Percentiles rank a stretch among this genome's conserved stretches.
Evolutionary conservation across 2,888 invertebrate species (phyloP).

Genomic region (Eristalinus sepulchralis): DNA sequence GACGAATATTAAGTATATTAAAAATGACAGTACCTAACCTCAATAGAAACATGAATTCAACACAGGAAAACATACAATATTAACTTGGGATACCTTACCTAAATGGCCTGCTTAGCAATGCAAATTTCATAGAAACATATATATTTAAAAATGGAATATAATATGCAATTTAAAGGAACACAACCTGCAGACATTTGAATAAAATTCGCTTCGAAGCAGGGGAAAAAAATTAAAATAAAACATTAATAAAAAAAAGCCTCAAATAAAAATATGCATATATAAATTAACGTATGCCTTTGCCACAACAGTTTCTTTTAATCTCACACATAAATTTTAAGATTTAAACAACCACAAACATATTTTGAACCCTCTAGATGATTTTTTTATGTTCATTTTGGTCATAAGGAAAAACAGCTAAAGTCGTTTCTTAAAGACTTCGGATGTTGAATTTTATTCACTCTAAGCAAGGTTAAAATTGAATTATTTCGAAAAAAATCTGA

Average conservation of each 20-base stretch:
- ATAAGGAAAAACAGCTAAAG: no score
- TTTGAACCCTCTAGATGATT: not conserved
- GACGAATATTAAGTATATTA: not conserved
- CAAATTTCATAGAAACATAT: constrained; percentile 10
- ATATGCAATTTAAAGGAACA: not conserved
- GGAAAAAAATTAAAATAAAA: not conserved
- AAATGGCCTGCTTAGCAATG: constrained; percentile 58
- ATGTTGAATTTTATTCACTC: no score
- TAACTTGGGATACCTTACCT: constrained; percentile 60
- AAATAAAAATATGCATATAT: not conserved
- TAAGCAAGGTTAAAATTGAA: no score
- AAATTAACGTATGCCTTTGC: not conserved
- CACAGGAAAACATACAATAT: constrained; percentile 23
- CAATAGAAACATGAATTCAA: constrained; percentile 39
- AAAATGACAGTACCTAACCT: constrained; percentile 53
- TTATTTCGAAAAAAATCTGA: no score
- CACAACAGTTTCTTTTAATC: not conserved
- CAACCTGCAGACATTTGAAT: not conserved
- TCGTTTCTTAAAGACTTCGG: no score
- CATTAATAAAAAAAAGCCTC: not conserved
- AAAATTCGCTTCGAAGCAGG: not conserved
- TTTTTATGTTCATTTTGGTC: not conserved
- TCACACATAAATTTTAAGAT: not conserved
- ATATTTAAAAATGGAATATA: constrained; percentile 5
- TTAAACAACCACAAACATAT: not conserved